Conservation (phyloP, 1,140 invertebrate species). For the Wasmannia auropunctata region DNA sequence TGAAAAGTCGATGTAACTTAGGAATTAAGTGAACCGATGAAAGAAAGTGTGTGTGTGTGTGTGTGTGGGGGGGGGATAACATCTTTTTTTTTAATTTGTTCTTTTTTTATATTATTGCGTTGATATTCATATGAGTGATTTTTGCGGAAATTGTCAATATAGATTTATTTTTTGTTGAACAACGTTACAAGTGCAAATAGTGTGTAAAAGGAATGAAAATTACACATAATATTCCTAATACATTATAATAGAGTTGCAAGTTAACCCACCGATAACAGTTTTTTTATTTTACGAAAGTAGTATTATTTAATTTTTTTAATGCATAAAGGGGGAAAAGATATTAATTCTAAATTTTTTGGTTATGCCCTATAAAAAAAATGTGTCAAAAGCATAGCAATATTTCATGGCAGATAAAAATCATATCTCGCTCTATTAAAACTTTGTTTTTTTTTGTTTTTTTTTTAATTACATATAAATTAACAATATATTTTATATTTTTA, state of each 20-base stretch:
- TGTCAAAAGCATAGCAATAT: constrained; percentile 74
- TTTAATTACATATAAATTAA: constrained; percentile 74
- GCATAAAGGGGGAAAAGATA: not conserved
- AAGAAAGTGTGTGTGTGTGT: not conserved
- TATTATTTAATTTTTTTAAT: constrained; percentile 28
- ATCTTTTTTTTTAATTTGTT: not conserved
- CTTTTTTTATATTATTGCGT: constrained; percentile 27
- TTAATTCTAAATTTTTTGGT: constrained; percentile 23
- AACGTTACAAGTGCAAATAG: constrained; percentile 34
- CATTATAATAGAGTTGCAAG: constrained; percentile 51
- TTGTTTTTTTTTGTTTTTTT: constrained; percentile 51
- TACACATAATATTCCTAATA: constrained; percentile 30
- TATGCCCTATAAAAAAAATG: not conserved
- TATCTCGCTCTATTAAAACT: constrained; percentile 62
- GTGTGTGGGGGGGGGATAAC: not conserved
- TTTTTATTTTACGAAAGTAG: constrained; percentile 34
- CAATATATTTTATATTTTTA: constrained; percentile 80
- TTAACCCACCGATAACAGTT: constrained; percentile 60
- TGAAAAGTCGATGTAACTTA: constrained; percentile 74
- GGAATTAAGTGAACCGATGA: constrained; percentile 49
- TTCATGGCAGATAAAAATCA: constrained; percentile 62
- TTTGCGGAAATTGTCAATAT: constrained; percentile 29
- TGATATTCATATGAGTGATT: not conserved
- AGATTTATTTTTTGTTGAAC: constrained; percentile 39
- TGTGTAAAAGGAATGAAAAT: constrained; percentile 44